Evolutionary conservation across 2,113 vertebrate species (phyloP), one percentile per base, ranked within the genome.

Genomic region (Lichenostomus cassidix): DNA sequence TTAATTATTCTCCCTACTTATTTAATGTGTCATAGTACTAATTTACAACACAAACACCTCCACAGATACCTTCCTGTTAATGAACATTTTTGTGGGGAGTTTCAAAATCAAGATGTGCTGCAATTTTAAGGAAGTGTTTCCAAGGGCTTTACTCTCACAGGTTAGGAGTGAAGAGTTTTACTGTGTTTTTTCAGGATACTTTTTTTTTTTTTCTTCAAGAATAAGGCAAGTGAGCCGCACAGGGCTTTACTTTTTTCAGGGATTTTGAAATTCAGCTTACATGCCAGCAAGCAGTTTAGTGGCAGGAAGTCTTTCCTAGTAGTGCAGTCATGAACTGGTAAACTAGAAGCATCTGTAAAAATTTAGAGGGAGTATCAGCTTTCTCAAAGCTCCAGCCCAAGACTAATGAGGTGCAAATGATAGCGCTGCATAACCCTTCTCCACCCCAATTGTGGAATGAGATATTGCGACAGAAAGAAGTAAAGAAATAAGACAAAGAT

Each of bases 271-370:
- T 98, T 98, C 98, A 97, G 96, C 93, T 65, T 97, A 96, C 97
- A 98, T 98, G 98, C 98, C 98, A 98, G 96, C 97, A 96, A 98
- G 96, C 97, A 98, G 98, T 98, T 98, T 98, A 98, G 98, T 98
- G 98, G 97, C 98, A 98, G 98, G 98, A 98, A 98, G 97, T 98
- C 97, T 98, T 97, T 98, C 96, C 97, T 98, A 97, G 97, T 97
- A 98, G 97, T 97, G 96, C 98, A 98, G 98, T 98, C 98, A 98
- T 98, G 98, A 98, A 98, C 98, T 98, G 95, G 98, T 98, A 98
- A 98, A 98, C 98, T 98, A 98, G 97, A 98, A 98, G 98, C 98
- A 98, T 98, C 98, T 98, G 98, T 98, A 98, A 98, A 98, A 98
- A 98, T 98, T 98, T 98, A 98, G 97, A 97, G 97, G 95, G 98